Evolutionary conservation across 2,888 invertebrate genomes (phyloP).

Genomic region (Andrena marginata): DNA sequence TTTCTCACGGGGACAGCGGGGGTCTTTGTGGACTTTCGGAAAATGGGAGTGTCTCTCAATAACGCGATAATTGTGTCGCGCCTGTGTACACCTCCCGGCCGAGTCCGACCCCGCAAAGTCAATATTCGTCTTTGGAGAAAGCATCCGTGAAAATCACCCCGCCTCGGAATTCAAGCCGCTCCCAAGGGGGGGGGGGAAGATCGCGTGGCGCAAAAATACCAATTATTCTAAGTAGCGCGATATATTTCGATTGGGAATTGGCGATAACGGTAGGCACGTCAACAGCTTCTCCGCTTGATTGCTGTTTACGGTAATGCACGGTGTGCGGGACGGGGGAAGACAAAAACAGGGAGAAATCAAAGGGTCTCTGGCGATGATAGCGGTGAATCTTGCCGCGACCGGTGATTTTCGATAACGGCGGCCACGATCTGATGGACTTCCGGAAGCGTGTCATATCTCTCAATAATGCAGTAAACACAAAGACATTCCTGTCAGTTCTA

Average conservation of each 20-base stretch:
- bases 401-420: conserved; percentile 53
- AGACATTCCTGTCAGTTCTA: conserved; percentile 48
- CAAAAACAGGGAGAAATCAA: conserved; percentile 7
- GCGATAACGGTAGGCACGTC: not conserved
- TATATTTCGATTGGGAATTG: conserved; percentile 6
- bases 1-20: conserved; percentile 46
- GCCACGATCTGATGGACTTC: conserved; percentile 66
- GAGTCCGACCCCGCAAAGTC: not conserved
- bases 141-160: not conserved
- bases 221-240: not conserved
- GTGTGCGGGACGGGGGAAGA: conserved; percentile 27
- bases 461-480: conserved; percentile 71
- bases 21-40: conserved; percentile 36
- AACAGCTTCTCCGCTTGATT: not conserved
- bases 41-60: conserved; percentile 32
- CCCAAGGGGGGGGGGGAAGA: not conserved
- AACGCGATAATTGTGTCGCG: conserved; percentile 46
- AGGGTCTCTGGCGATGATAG: conserved; percentile 4
- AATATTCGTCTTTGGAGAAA: not conserved
- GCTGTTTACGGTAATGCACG: conserved; percentile 12
- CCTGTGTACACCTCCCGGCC: conserved; percentile 1
- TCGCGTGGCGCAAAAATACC: not conserved
- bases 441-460: conserved; percentile 65
- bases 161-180: not conserved
- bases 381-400: conserved; percentile 27